Base-by-base conservation (phyloP, 2,888 invertebrate genomes). In the Cosmia trapezina region DNA sequence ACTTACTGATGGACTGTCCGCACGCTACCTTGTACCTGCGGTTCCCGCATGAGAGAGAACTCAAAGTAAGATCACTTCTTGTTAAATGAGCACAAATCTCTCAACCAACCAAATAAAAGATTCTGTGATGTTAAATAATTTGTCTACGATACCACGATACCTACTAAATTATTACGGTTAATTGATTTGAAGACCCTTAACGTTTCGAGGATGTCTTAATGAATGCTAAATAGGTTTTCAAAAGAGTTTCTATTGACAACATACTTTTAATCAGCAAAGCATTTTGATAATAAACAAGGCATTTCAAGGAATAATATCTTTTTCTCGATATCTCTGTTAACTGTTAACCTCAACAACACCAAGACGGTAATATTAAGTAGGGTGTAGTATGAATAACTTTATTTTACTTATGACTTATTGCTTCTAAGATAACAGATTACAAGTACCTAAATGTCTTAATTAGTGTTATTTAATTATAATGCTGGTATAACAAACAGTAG, bases 41-140 rank as follows among this genome's bases (percentile, higher is more conserved):
- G 76, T 98, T 98, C 96, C 97, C 97, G 88, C 96, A 97, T 73
- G 94, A 97, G 66, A 96, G 97, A 87, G 97, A 98, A 90, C 97
- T 98, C 0, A 97, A 97, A 92, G 97, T 97, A 90, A 86, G 83
- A 68, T 8, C 12, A 49, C 12, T 45, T 22, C 14, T 11, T 19
- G 28, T 51, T 28, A 28, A 72, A 41, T 17, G 28, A 37, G n/a
- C 28, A 76, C 11, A 19, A 17, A 14, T 51, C 1, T 17, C 11
- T 33, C 37, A 22, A 12, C 19, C 9, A 22, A 17, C 7, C 4
- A 33, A 59, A 43, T 14, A 45, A 6, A 37, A 19, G 2, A 51
- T n/a, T n/a, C 14, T n/a, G 5, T 66, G 33, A 28, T 60, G 19
- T 41, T 28, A 19, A 41, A 37, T 41, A 5, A 19, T 41, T 59